A percentile compares a stretch with the other conserved stretches of the same genome.
Conservation (phyloP, 2,797 vertebrate species). For the Spea hammondii region DNA sequence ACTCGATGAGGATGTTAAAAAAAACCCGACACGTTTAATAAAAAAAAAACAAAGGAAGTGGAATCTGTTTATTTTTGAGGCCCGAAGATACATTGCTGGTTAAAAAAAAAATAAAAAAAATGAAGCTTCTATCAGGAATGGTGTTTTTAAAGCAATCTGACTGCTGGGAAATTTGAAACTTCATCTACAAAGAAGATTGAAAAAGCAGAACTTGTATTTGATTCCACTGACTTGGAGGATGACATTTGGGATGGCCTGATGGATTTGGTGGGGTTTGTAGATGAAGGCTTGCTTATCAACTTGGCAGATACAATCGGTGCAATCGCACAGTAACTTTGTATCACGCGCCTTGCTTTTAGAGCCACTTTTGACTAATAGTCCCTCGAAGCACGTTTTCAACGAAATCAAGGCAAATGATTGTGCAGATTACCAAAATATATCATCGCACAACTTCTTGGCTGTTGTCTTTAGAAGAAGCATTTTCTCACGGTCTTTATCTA, state of each 20-base stretch:
- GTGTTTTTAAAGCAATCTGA: conserved; percentile 30
- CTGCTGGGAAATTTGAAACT: conserved; percentile 18
- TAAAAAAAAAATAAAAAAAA: conserved; percentile 3
- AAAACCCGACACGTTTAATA: no score
- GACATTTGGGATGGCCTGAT: conserved; percentile 32
- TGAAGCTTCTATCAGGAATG: conserved; percentile 13
- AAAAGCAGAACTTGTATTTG: conserved; percentile 17
- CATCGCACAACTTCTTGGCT: no score
- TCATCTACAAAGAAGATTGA: conserved; percentile 36
- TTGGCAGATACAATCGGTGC: conserved; percentile 24
- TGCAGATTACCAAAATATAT: no score
- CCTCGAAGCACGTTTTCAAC: no score
- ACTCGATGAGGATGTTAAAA: no score
- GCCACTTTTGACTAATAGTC: background rate
- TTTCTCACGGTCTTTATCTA: no score
- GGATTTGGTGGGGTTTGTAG: conserved; percentile 27
- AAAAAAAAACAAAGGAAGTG: conserved; percentile 1
- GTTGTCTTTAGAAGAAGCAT: no score
- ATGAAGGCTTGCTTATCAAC: conserved; percentile 25
- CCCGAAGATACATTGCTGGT: conserved; percentile 26
- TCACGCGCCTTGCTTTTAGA: background rate
- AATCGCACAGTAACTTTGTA: background rate
- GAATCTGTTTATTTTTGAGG: conserved; percentile 19
- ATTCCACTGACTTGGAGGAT: conserved; percentile 25
- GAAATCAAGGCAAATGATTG: no score